Base-by-base conservation (phyloP, 2,797 vertebrate species). In the Uromys caudimaculatus region DNA sequence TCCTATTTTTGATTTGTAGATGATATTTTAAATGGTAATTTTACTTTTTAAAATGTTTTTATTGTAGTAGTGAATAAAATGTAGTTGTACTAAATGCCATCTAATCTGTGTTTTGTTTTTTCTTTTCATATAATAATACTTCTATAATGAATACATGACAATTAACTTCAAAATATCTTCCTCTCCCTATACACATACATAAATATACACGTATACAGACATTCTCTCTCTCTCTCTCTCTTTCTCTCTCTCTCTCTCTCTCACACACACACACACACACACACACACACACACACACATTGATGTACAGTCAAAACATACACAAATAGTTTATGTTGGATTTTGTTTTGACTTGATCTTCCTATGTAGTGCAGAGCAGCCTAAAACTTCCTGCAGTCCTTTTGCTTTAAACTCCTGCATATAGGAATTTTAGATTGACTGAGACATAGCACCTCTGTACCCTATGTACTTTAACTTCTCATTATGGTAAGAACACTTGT, bases 41-140 rank as follows among this genome's bases (percentile, higher is more conserved):
- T 96, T 41, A 62, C 6, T 11, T 86, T 44, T 79, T 21, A 64
- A 38, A 71, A 71, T 6, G 11, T 35, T 91, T 95, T 94, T 29
- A 79, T 6, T 90, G n/a, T 90, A 29, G 88, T 85, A 44, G 58
- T 41, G 29, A 93, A 29, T n/a, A 90, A 92, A 58, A 83, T 41
- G 16, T 38, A 87, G 2, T 69, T 90, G 13, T 79, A 71, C 2
- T 75, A 75, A 95, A 84, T 76, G 5, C 29, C 17, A 27, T 76
- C 10, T 87, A 71, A 84, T 88, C 29, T 81, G 17, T n/a, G 54
- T 47, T 95, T 94, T 79, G 4, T 52, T 92, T 73, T 96, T 90
- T 38, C 8, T 95, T 69, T 90, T 1, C 35, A 83, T 91, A 76
- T 82, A 95, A 78, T 60, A 7, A 47, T 85, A 75, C 19, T 79